These are phyloP conservation scores for Apotomis betuletana DNA, from an alignment of 2,888 invertebrate species.

Conservation along the genomic window DNA sequence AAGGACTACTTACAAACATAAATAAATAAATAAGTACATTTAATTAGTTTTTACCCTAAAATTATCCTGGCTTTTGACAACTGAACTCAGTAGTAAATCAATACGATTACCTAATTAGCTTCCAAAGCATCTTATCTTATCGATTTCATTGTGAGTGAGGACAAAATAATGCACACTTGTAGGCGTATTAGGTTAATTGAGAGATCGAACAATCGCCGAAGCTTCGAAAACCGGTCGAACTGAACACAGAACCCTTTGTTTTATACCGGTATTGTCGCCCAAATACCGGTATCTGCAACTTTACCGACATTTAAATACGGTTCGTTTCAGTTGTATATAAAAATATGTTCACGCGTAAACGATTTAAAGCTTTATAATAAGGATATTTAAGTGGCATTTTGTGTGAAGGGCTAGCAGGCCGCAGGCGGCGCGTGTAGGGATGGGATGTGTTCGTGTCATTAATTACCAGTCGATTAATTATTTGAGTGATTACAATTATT, in stretches of 20 bases:
- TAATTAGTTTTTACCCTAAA: too few species aligned
- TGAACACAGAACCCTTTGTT: conserved; percentile 30
- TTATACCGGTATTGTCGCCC: conserved; percentile 20
- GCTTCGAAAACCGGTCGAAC: conserved; percentile 20
- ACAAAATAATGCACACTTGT: conserved; percentile 30
- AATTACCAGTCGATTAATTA: conserved; percentile 31
- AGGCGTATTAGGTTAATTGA: conserved; percentile 36
- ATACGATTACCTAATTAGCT: conserved; percentile 1
- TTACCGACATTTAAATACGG: neutral
- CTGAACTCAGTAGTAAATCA: neutral
- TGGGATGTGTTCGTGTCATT: conserved; percentile 21
- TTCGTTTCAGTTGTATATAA: neutral
- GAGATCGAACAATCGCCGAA: conserved; percentile 37
- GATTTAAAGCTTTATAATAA: conserved; percentile 15
- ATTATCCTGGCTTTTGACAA: neutral
- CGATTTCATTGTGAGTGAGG: neutral
- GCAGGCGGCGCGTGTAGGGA: conserved; percentile 35
- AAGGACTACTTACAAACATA: too few species aligned
- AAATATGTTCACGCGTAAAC: neutral
- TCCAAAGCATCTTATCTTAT: neutral
- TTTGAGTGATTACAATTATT: neutral
- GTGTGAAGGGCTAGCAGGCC: conserved; percentile 11
- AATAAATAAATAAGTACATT: too few species aligned
- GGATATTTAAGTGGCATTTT: neutral
- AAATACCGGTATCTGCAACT: neutral